Conservation (phyloP, 2,113 vertebrate species). For the Maccullochella peelii region DNA sequence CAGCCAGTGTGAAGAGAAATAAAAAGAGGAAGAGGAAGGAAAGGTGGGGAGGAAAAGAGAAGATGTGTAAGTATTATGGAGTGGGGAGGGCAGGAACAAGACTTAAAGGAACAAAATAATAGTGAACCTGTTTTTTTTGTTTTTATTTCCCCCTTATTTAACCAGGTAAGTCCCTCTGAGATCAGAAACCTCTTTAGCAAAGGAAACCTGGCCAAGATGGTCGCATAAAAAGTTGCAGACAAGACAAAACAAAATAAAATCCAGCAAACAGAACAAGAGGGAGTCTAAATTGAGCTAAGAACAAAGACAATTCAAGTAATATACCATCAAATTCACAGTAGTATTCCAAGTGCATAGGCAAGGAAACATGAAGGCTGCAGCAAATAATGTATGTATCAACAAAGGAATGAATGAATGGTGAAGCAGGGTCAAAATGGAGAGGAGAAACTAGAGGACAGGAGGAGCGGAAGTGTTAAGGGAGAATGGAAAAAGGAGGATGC, state of each 20-base stretch:
- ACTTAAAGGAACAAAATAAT: not conserved
- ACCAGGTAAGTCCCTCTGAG: not conserved
- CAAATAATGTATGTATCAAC: not conserved
- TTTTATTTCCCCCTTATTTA: not conserved
- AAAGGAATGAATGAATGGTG: too few species aligned
- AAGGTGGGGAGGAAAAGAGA: not conserved
- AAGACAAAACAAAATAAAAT: too few species aligned
- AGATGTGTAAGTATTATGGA: not conserved
- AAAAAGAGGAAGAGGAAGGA: not conserved
- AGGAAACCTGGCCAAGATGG: not conserved
- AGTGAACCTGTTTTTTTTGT: not conserved
- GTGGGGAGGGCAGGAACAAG: not conserved
- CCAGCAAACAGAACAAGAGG: too few species aligned
- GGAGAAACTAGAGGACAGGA: slow-evolving; percentile 24
- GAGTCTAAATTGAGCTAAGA: too few species aligned
- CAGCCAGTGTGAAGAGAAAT: not conserved
- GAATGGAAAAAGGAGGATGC: slow-evolving; percentile 25
- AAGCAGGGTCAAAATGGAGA: slow-evolving; percentile 9
- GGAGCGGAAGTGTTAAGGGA: slow-evolving; percentile 14
- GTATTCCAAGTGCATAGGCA: too few species aligned
- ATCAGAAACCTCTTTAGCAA: not conserved
- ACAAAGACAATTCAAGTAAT: too few species aligned
- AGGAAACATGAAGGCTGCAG: not conserved
- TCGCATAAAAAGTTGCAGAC: not conserved
- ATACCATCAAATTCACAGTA: too few species aligned